A percentile compares a stretch with the other conserved stretches of the same genome.
Conservation (phyloP, 2,888 invertebrate species). For the Thumatha senex region DNA sequence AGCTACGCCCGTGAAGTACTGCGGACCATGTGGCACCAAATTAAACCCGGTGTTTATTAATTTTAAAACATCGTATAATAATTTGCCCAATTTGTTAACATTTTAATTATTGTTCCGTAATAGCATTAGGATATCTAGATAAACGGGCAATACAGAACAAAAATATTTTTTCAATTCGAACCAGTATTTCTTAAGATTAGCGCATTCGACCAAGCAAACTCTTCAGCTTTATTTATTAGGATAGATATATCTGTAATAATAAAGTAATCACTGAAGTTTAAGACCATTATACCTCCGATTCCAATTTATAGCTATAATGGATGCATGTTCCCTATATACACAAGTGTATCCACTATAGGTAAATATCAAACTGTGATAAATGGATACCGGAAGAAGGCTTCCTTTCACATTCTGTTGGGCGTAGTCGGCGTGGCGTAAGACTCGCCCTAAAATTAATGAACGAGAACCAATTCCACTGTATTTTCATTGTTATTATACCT, state of each 20-base stretch:
- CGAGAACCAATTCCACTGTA: not conserved
- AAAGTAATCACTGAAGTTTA: not conserved
- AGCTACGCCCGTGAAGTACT: too few relatives aligned
- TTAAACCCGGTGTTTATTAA: too few relatives aligned
- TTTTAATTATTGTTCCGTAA: too few relatives aligned
- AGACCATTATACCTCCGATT: not conserved
- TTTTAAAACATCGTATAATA: too few relatives aligned
- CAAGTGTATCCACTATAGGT: not conserved
- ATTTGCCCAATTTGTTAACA: too few relatives aligned
- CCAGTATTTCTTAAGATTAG: too few relatives aligned
- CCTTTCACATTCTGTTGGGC: constrained; percentile 31
- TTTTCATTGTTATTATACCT: not conserved
- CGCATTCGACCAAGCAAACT: too few relatives aligned
- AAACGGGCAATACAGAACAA: too few relatives aligned
- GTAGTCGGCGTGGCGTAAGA: constrained; percentile 26
- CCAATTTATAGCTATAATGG: not conserved
- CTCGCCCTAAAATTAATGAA: not conserved
- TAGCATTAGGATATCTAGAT: too few relatives aligned
- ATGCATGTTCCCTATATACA: not conserved
- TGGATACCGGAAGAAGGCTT: constrained; percentile 23
- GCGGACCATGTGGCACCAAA: too few relatives aligned
- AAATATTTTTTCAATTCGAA: too few relatives aligned
- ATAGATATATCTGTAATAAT: not conserved
- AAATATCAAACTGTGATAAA: constrained; percentile 6
- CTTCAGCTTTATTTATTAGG: too few relatives aligned